These are phyloP conservation scores for Hemiprocne comata DNA, from an alignment of 2,113 vertebrate species.

Conservation along the genomic window DNA sequence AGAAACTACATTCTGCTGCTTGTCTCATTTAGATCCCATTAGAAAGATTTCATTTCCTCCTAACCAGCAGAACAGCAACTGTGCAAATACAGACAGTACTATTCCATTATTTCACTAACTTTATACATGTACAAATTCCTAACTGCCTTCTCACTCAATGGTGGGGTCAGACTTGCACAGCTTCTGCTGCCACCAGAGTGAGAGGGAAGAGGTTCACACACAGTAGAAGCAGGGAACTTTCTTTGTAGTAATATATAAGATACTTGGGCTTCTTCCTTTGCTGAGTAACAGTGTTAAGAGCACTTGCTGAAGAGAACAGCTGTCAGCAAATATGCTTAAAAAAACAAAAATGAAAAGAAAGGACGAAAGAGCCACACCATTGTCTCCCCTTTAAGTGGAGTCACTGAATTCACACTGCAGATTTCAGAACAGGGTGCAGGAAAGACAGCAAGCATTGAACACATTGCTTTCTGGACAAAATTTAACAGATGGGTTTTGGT, in stretches of 20 bases:
- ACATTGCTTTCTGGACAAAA: background rate
- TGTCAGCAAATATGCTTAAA: conserved; percentile 40
- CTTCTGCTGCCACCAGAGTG: background rate
- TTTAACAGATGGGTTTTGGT: background rate
- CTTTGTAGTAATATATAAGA: background rate
- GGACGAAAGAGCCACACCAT: background rate
- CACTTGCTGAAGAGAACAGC: conserved; percentile 21
- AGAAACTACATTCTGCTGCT: conserved; percentile 2
- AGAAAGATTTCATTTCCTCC: background rate
- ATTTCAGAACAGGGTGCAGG: background rate
- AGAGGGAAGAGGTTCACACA: background rate
- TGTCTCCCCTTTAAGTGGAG: background rate
- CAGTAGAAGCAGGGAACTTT: background rate
- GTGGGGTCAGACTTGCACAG: background rate
- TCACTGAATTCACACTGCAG: background rate
- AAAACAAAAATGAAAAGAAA: too few relatives aligned
- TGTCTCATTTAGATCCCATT: background rate
- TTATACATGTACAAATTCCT: background rate
- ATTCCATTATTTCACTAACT: background rate
- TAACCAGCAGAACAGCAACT: background rate
- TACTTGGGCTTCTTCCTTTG: background rate
- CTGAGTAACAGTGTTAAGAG: background rate
- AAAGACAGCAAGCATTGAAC: background rate
- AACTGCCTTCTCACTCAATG: background rate
- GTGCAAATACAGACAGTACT: background rate